Evolutionary conservation across 2,797 vertebrate genomes (phyloP), one percentile per base, ranked within the genome.

Genomic region (Bradypodion pumilum): DNA sequence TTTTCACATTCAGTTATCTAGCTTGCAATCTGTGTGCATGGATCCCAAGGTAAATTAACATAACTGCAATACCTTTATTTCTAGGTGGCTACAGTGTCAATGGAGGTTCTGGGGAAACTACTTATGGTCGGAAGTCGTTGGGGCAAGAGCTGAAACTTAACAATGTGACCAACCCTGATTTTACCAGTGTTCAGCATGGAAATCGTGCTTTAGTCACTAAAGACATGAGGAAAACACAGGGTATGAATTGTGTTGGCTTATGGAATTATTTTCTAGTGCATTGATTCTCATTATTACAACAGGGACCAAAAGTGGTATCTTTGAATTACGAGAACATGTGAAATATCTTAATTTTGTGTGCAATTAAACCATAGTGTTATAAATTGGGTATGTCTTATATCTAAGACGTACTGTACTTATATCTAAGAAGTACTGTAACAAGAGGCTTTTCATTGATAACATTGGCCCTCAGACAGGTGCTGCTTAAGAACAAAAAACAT

Each of bases 61-160:
- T 70, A 37, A 83, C 82, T 37, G 90, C 7, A 27, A 0, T 86
- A 87, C 76, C 0, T 89, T 49, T 93, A 86, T 85, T 35, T 86
- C 49, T 90, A 99, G 98, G 98, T 97, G 97, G 97, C 96, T 98
- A 98, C 97, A 98, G 97, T 94, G 96, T 97, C 97, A 98, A 97
- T 96, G 97, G 97, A 96, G 97, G 97, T 97, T 96, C 97, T 97
- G 96, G 97, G 97, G 98, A 99, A 97, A 97, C 97, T 98, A 97
- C 98, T 96, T 97, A 97, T 99, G 98, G 97, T 99, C 98, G 99
- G 99, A 98, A 99, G 98, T 98, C 98, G 98, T 95, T 99, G 98
- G 98, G 98, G 99, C 98, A 99, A 99, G 99, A 99, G 99, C 98
- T 99, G 99, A 99, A 98, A 95, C 96, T 98, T 96, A 99, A 99